Evolutionary conservation across 2,888 invertebrate genomes (phyloP).

Genomic region (Parnassius orleans): DNA sequence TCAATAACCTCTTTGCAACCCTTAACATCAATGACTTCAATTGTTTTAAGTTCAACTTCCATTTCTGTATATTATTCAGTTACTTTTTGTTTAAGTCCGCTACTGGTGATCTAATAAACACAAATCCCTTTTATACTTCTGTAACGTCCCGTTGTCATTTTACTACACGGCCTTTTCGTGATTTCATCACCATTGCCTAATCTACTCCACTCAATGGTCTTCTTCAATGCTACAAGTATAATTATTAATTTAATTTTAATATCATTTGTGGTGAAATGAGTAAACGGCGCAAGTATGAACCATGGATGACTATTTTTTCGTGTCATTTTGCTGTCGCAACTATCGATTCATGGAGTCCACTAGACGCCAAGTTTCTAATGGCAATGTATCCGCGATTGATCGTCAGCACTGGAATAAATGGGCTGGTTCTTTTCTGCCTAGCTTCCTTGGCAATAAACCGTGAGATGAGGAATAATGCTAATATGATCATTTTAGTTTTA

Average conservation of each 20-base stretch:
- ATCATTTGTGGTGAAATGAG: no score
- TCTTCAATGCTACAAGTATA: conserved; percentile 95
- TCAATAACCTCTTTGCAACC: conserved; percentile 70
- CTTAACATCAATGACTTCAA: conserved; percentile 71
- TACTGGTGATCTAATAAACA: conserved; percentile 91
- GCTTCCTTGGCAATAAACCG: no score
- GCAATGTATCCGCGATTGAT: no score
- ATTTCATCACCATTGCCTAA: conserved; percentile 91
- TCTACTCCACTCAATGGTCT: conserved; percentile 91
- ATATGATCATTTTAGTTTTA: no score
- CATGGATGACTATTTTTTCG: no score
- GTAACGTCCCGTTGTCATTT: conserved; percentile 93
- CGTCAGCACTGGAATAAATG: no score
- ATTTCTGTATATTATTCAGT: conserved; percentile 82
- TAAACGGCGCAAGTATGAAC: no score
- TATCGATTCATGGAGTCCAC: no score
- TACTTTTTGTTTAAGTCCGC: conserved; percentile 87
- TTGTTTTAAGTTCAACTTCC: conserved; percentile 82
- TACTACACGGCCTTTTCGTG: conserved; percentile 93
- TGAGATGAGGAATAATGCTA: no score
- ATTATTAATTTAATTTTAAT: conserved; percentile 70
- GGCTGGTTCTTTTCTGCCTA: no score
- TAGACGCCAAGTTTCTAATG: no score
- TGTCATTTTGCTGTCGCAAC: no score
- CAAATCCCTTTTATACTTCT: conserved; percentile 88